A percentile compares a stretch with the other conserved stretches of the same genome.
Conservation (phyloP, 2,113 vertebrate species). For the Regulus satrapa region DNA sequence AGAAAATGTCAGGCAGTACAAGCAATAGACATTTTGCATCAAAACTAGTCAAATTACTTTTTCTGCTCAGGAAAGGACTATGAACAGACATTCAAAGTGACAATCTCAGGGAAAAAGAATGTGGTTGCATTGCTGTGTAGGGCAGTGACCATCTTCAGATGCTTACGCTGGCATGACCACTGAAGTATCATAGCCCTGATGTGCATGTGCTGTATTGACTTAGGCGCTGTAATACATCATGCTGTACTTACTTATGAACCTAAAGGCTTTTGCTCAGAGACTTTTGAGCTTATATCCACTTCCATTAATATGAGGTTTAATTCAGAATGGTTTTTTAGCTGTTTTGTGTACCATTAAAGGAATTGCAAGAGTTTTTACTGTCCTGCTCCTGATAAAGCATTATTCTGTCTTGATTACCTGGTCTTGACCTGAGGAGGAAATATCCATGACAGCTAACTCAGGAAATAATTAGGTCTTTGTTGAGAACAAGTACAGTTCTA, state of each 20-base stretch:
- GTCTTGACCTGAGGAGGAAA: background rate
- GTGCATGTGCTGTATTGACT: background rate
- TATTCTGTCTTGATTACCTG: background rate
- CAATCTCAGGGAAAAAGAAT: accelerated
- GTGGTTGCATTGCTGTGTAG: background rate
- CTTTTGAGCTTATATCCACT: background rate
- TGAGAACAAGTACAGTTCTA: background rate
- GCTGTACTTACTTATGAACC: background rate
- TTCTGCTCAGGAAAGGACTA: background rate
- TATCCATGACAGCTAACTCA: background rate
- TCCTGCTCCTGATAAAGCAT: background rate
- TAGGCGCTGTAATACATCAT: background rate
- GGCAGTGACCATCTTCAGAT: background rate
- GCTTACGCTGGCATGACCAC: background rate
- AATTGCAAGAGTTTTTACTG: background rate
- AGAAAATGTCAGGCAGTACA: background rate
- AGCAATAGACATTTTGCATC: background rate
- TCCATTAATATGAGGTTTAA: background rate
- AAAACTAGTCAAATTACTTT: background rate
- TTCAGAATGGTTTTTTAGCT: background rate
- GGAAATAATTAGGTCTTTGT: background rate
- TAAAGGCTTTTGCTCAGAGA: accelerated
- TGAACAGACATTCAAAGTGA: background rate
- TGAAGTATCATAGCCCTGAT: background rate
- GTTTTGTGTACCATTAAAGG: background rate